Evolutionary conservation across 92 coral and sea anemone species (phyloP).

Genomic region (Epizoanthus stellaris): DNA sequence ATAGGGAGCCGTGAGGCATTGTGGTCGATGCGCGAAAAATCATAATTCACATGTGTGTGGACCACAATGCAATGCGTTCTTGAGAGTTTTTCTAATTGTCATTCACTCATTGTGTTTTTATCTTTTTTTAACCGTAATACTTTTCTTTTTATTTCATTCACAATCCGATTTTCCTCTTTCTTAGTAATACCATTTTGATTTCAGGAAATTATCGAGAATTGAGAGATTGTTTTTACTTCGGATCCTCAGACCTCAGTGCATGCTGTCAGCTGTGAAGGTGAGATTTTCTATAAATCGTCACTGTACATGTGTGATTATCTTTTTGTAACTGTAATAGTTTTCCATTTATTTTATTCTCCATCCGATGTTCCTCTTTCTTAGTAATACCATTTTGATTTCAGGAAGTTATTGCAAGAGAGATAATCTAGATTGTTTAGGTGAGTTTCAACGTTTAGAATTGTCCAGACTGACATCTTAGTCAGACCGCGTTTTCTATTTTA

Average conservation of each 20-base stretch:
- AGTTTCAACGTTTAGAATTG: not conserved
- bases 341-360: slow-evolving; percentile 4
- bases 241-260: not conserved
- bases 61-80: no score
- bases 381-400: no score
- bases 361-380: not conserved
- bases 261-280: not conserved
- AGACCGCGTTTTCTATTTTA: no score
- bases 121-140: no score
- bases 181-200: not conserved
- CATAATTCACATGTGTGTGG: no score
- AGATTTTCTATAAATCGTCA: not conserved
- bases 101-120: not conserved
- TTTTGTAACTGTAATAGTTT: slow-evolving; percentile 3
- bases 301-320: not conserved
- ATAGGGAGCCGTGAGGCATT: no score
- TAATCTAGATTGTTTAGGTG: not conserved
- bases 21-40: no score
- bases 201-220: not conserved
- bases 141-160: not conserved
- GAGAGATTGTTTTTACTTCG: not conserved
- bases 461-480: no score
- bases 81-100: no score
- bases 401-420: slow-evolving; percentile 5
- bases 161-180: not conserved